Conservation (phyloP, 2,888 invertebrate genomes). For the Tipula vernalis region DNA sequence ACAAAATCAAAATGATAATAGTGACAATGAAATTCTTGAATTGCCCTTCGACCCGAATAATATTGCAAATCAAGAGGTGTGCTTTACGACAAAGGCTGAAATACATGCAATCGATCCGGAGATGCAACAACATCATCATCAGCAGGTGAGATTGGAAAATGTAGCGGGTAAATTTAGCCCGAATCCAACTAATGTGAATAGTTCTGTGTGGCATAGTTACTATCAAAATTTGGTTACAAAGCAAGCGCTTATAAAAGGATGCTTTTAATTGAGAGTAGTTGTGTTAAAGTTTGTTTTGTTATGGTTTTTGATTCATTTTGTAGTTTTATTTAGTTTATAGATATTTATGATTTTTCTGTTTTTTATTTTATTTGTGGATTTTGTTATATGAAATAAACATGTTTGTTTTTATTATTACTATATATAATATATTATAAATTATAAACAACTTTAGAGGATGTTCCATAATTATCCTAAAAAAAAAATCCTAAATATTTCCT, state of each 20-base stretch:
- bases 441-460: background rate
- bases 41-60: background rate
- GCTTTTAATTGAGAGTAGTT: constrained; percentile 29
- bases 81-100: background rate
- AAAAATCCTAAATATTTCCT: background rate
- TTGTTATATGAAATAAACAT: background rate
- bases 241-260: constrained; percentile 42
- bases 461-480: background rate
- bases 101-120: background rate
- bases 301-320: background rate
- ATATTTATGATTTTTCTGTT: constrained; percentile 5
- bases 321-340: background rate
- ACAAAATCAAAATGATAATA: background rate
- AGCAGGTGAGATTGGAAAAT: constrained; percentile 6
- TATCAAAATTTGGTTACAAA: constrained; percentile 40
- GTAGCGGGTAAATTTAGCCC: background rate
- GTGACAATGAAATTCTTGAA: constrained; percentile 1
- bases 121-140: background rate
- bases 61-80: background rate
- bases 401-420: background rate
- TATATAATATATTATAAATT: background rate
- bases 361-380: background rate
- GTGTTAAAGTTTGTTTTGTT: constrained; percentile 7
- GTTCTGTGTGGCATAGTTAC: constrained; percentile 37
- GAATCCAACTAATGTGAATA: background rate